A percentile compares a stretch with the other conserved stretches of the same genome.
Evolutionary conservation across 1,140 invertebrate species (phyloP).

Genomic region (Phymorhynchus buccinoides): DNA sequence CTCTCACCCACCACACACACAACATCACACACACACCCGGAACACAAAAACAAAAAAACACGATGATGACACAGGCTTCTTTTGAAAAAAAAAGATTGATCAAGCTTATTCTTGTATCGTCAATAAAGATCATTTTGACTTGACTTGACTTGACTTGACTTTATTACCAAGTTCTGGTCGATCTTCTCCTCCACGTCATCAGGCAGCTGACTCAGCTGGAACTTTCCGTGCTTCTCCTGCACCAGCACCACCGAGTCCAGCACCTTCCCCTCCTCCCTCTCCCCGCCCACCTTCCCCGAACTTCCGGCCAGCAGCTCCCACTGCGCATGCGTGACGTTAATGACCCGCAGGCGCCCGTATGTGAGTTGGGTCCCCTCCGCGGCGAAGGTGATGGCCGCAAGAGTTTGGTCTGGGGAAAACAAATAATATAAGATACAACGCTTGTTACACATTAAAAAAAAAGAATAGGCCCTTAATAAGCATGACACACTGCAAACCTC

Average conservation of each 20-base stretch:
- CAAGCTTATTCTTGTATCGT: no score
- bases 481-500: no score
- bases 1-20: not conserved
- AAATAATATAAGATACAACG: no score
- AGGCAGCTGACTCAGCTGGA: constrained; percentile 40
- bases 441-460: no score
- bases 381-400: constrained; percentile 79
- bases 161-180: constrained; percentile 42
- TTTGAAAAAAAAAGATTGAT: no score
- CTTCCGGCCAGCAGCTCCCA: constrained; percentile 87
- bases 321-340: constrained; percentile 90
- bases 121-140: no score
- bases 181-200: constrained; percentile 46
- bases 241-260: constrained; percentile 63
- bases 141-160: no score
- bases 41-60: no score
- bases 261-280: constrained; percentile 79
- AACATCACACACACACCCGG: not conserved
- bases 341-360: constrained; percentile 86
- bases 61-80: no score
- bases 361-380: constrained; percentile 43
- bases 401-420: not conserved
- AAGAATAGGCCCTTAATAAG: no score
- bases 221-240: constrained; percentile 62
- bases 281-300: constrained; percentile 63